A percentile compares a stretch with the other conserved stretches of the same genome.
These are phyloP conservation scores for Psilopsiagon aurifrons DNA, from an alignment of 2,113 vertebrate species.

Conservation along the genomic window DNA sequence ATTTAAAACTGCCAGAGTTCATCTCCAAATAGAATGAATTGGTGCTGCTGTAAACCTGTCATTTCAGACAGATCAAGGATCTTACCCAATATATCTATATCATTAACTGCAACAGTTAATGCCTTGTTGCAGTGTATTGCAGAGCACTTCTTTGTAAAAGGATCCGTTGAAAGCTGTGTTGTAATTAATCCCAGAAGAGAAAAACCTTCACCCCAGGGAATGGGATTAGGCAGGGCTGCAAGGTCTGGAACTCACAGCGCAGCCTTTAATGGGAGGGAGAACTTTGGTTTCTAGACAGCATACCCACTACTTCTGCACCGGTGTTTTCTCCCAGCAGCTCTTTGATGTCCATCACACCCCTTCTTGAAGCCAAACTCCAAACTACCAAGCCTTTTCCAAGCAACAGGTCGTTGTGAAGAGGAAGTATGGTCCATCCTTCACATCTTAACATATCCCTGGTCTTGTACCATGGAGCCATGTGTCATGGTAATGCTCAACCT, in stretches of 20 bases:
- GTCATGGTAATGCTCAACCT: neutral
- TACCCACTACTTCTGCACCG: rapidly evolving
- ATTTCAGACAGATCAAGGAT: rapidly evolving
- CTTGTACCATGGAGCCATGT: rapidly evolving
- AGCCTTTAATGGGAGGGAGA: rapidly evolving
- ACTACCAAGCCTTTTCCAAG: neutral
- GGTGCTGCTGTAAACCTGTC: rapidly evolving
- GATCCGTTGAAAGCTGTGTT: rapidly evolving
- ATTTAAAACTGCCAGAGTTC: rapidly evolving
- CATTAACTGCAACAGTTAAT: neutral
- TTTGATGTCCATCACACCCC: rapidly evolving
- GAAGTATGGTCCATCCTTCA: rapidly evolving
- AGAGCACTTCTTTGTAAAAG: rapidly evolving
- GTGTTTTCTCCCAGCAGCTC: rapidly evolving
- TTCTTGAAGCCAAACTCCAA: neutral
- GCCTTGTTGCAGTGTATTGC: rapidly evolving
- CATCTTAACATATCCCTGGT: too few relatives aligned
- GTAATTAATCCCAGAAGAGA: neutral
- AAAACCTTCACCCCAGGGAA: neutral
- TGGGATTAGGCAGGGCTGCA: neutral
- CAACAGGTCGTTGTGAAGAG: rapidly evolving
- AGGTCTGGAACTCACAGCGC: neutral
- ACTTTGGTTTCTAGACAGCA: rapidly evolving
- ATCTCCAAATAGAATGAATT: rapidly evolving
- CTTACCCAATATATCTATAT: rapidly evolving